Base-by-base conservation (phyloP, 1,140 invertebrate genomes). In the Conus ventricosus region DNA sequence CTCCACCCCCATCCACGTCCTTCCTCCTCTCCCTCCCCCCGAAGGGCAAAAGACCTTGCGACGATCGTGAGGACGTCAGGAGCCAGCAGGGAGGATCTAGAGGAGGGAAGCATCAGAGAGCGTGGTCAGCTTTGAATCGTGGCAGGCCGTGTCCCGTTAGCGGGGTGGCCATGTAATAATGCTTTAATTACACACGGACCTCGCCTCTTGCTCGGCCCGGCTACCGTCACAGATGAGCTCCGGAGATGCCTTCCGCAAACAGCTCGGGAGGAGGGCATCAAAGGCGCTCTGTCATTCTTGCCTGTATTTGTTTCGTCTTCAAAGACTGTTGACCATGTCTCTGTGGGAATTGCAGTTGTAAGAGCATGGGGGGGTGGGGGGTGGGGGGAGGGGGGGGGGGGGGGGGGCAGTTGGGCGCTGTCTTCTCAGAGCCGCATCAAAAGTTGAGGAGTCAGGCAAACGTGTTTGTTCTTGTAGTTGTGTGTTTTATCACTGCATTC, bases 71-170 rank as follows among this genome's bases (percentile, higher is more conserved):
- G 7, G 76, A 78, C 4, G 76, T 27, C 76, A 78, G n/a, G 20
- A 76, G 39, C 39, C 39, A 39, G 20, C 6, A 75, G 76, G 76
- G 76, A 78, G 76, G 71, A 8, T 39, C 8, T 39, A 13, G 25
- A 60, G 55, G 8, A 60, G 57, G 23, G 57, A 25, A 63, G 82
- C 82, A 67, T 84, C 82, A 84, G 25, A 84, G 82, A 84, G 5
- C 20, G 55, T 39, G 23, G 55, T 17, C 25, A 39, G 11, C 82
- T 84, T 84, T 84, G 82, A 84, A 63, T 84, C 55, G 55, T 27
- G 82, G 23, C 82, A 84, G n/a, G 27, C 82, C 82, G 57, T 84
- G 82, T 63, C 82, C 82, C 82, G 82, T 84, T 84, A 84, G 80
- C 80, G 27, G 80, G 15, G 17, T 23, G 80, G 80, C 27, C 27